phyloP scores from a whole-genome alignment of 1,140 invertebrate species.

The Conopomorpha cramerella region DNA sequence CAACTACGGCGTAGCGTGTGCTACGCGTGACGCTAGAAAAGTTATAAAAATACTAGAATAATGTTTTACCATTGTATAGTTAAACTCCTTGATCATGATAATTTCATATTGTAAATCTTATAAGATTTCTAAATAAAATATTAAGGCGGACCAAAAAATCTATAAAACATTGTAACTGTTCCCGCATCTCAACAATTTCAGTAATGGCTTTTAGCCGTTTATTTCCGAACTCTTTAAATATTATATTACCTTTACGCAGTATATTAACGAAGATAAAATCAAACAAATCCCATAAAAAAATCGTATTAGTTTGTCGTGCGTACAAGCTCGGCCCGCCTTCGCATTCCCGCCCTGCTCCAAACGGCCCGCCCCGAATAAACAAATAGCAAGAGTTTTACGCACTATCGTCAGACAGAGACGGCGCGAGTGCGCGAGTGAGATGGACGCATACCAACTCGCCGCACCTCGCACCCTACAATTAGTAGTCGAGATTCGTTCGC shows the following conservation, averaged over 20 bases:
- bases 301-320: conserved; percentile 27
- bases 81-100: not conserved
- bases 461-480: conserved; percentile 47
- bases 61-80: not conserved
- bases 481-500: conserved; percentile 52
- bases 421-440: conserved; percentile 8
- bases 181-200: too few species aligned
- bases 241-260: not conserved
- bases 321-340: conserved; percentile 27
- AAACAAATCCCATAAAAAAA: not conserved
- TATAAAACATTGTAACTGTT: too few species aligned
- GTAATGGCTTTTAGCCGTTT: too few species aligned
- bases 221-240: not conserved
- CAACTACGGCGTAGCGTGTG: not conserved
- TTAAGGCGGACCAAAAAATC: too few species aligned
- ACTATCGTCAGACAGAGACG: conserved; percentile 16
- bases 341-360: conserved; percentile 28
- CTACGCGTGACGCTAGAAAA: not conserved
- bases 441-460: conserved; percentile 11
- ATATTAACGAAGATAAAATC: not conserved
- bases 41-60: not conserved
- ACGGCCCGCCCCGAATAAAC: conserved; percentile 40
- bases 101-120: not conserved
- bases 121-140: not conserved
- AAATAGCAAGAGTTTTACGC: conserved; percentile 21